Conservation (phyloP, 1,140 invertebrate genomes). For the Gonatopus flavifemur region DNA sequence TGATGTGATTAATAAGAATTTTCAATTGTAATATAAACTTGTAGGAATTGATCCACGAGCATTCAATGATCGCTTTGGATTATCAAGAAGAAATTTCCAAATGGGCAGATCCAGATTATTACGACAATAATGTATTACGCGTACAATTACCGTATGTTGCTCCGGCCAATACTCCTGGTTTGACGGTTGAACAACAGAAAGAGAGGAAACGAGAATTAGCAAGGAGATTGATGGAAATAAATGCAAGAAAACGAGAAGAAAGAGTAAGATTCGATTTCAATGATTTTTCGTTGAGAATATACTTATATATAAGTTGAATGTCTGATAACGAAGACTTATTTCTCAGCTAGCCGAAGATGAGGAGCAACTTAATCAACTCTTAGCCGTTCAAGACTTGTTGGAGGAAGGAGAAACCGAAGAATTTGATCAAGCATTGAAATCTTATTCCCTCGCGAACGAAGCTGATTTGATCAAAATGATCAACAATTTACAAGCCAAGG, state of each 20-base stretch:
- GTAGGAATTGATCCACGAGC: slow-evolving; percentile 79
- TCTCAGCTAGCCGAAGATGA: slow-evolving; percentile 80
- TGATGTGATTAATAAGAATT: slow-evolving; percentile 1
- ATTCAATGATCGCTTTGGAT: slow-evolving; percentile 75
- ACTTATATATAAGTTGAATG: background rate
- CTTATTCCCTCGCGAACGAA: slow-evolving; percentile 63
- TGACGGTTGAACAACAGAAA: slow-evolving; percentile 79
- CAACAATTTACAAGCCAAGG: slow-evolving; percentile 69
- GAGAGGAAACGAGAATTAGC: slow-evolving; percentile 84
- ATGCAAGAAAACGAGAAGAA: slow-evolving; percentile 82
- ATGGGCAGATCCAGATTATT: slow-evolving; percentile 82
- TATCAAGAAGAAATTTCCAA: slow-evolving; percentile 77
- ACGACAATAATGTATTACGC: slow-evolving; percentile 79
- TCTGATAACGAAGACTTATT: slow-evolving; percentile 17
- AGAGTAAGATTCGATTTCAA: too few relatives aligned
- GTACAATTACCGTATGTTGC: slow-evolving; percentile 81
- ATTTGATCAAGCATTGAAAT: slow-evolving; percentile 68
- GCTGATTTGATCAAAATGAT: slow-evolving; percentile 74
- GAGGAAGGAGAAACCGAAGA: slow-evolving; percentile 78
- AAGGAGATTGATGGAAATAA: slow-evolving; percentile 78
- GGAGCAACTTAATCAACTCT: slow-evolving; percentile 77
- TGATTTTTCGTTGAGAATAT: background rate
- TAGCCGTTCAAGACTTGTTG: slow-evolving; percentile 76
- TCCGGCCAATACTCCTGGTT: slow-evolving; percentile 57
- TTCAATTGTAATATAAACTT: slow-evolving; percentile 10